phyloP scores from a whole-genome alignment of 2,113 vertebrate species.

The Phalacrocorax aristotelis region DNA sequence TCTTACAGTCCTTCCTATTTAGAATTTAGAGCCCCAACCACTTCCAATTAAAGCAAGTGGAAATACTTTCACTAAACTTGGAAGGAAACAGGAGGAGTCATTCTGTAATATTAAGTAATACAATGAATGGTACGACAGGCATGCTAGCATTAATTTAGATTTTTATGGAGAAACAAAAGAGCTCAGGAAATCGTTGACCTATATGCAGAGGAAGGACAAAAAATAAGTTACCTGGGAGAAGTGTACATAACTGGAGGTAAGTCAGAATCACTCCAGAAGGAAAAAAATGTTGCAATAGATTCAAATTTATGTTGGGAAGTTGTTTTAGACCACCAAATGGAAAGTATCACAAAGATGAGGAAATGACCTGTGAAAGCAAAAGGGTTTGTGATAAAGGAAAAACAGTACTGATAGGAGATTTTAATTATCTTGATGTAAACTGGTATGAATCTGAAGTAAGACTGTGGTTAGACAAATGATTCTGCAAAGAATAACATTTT shows the following conservation, averaged over 20 bases:
- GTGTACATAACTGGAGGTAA: not conserved
- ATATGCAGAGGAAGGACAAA: not conserved
- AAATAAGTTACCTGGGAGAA: not conserved
- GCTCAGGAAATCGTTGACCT: not conserved
- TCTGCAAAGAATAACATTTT: not conserved
- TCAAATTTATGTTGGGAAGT: constrained; percentile 25
- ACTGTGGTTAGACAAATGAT: not conserved
- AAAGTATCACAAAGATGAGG: constrained; percentile 6
- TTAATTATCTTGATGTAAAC: constrained; percentile 1
- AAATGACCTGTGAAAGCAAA: constrained; percentile 43
- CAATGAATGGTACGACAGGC: not conserved
- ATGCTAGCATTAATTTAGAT: not conserved
- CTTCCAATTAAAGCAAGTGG: not conserved
- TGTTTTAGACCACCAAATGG: not conserved
- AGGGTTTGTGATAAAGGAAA: not conserved
- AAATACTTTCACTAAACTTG: not conserved
- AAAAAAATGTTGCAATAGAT: constrained; percentile 31
- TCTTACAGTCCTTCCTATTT: not conserved
- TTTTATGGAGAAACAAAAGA: not conserved
- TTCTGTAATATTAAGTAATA: not conserved
- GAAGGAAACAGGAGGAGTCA: not conserved
- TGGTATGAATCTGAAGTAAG: not conserved
- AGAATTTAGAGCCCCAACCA: not conserved
- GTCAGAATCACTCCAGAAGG: constrained; percentile 3
- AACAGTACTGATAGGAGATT: not conserved